Conservation (phyloP, 2,888 invertebrate species). For the Galeopsomyia nigrocyanea region DNA sequence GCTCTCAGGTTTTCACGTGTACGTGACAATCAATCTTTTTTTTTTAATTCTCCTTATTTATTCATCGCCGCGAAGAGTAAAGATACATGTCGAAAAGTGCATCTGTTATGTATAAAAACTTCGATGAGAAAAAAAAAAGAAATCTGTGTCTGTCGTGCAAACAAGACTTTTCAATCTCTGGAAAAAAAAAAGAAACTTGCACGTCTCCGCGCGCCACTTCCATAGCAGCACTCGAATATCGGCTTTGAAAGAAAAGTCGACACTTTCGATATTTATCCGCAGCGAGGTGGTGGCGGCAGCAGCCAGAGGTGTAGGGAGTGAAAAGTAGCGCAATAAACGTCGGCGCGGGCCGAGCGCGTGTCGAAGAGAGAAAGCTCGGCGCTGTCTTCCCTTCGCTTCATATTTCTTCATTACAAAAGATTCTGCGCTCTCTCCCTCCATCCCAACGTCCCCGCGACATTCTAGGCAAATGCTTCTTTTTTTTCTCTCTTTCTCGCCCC, state of each 20-base stretch:
- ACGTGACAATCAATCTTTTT: too few species aligned
- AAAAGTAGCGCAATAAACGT: constrained; percentile 58
- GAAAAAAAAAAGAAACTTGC: constrained; percentile 11
- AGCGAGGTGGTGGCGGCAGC: constrained; percentile 49
- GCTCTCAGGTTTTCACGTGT: not conserved
- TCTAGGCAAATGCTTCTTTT: too few species aligned
- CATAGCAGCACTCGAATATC: constrained; percentile 47
- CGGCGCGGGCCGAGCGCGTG: constrained; percentile 34
- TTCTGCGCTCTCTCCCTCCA: too few species aligned
- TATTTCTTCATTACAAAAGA: constrained; percentile 37
- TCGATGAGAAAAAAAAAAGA: not conserved
- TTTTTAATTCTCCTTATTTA: too few species aligned
- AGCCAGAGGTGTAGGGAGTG: constrained; percentile 49
- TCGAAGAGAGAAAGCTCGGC: not conserved
- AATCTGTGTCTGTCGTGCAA: not conserved
- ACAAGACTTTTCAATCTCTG: constrained; percentile 32
- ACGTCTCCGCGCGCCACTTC: not conserved
- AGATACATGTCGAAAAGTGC: not conserved
- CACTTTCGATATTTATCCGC: constrained; percentile 54
- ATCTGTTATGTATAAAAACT: too few species aligned
- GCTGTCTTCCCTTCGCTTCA: constrained; percentile 15
- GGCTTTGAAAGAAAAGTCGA: too few species aligned
- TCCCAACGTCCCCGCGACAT: too few species aligned
- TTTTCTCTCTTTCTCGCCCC: too few species aligned
- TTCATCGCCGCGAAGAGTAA: too few species aligned